These are phyloP conservation scores for Cyprinodon brontotheroides DNA, from an alignment of 2,113 vertebrate genomes.

Conservation along the genomic window DNA sequence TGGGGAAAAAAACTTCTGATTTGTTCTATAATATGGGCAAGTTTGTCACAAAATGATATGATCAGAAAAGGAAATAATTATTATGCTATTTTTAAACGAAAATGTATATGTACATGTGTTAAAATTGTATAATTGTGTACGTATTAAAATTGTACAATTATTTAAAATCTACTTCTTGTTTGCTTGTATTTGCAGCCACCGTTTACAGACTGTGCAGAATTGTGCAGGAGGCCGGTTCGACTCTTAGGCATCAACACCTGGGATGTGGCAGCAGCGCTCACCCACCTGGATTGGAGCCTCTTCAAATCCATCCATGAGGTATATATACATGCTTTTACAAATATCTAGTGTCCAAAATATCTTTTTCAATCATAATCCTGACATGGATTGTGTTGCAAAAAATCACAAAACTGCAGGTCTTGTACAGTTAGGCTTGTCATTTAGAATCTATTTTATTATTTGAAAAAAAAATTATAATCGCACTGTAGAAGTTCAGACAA, in stretches of 20 bases:
- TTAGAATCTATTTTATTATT: not conserved
- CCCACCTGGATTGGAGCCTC: constrained; percentile 95
- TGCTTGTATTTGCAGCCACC: constrained; percentile 80
- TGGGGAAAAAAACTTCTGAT: not conserved
- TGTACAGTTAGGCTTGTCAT: not conserved
- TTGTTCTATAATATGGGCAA: not conserved
- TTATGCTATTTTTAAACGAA: not conserved
- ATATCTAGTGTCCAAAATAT: constrained; percentile 6
- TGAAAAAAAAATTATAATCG: not conserved
- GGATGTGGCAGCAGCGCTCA: constrained; percentile 93
- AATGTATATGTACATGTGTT: not conserved
- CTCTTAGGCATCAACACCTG: constrained; percentile 97
- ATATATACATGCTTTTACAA: not conserved
- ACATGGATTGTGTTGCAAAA: not conserved
- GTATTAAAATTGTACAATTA: not conserved
- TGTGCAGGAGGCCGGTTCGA: constrained; percentile 88
- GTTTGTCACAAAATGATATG: not conserved
- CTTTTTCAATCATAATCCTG: constrained; percentile 31
- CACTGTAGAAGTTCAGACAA: not conserved
- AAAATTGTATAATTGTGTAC: not conserved
- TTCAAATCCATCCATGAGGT: constrained; percentile 98
- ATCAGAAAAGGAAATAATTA: not conserved
- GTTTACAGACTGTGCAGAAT: constrained; percentile 89
- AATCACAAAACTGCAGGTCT: not conserved
- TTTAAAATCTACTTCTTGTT: not conserved